Conservation (phyloP, 2,888 invertebrate genomes). For the Caenorhabditis angaria region DNA sequence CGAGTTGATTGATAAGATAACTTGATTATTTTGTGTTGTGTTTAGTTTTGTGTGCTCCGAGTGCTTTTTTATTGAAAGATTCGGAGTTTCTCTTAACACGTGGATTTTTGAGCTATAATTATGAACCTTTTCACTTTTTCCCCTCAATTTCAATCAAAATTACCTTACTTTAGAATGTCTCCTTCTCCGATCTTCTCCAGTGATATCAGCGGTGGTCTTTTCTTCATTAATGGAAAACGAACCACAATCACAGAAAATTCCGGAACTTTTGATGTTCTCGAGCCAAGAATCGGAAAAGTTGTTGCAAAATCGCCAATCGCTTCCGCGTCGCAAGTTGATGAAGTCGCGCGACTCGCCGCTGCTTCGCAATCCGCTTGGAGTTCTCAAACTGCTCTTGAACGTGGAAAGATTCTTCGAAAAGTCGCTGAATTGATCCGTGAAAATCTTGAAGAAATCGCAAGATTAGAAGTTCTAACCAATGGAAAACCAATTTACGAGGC, state of each 20-base stretch:
- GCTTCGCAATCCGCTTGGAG: constrained; percentile 44
- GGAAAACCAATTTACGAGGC: constrained; percentile 78
- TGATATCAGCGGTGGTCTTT: constrained; percentile 43
- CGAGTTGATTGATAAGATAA: too few species aligned
- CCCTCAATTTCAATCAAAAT: not conserved
- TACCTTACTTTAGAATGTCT: not conserved
- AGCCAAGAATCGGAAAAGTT: constrained; percentile 60
- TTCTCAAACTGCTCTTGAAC: constrained; percentile 51
- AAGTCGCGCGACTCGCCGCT: constrained; percentile 33
- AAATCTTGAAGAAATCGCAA: constrained; percentile 73
- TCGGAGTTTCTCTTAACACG: too few species aligned
- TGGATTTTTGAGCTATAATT: too few species aligned
- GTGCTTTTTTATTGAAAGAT: too few species aligned
- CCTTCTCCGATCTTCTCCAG: not conserved
- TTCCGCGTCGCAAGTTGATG: constrained; percentile 34
- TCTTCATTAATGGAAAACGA: constrained; percentile 52
- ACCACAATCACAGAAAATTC: constrained; percentile 28
- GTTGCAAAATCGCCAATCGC: constrained; percentile 48
- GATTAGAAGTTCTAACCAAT: constrained; percentile 74
- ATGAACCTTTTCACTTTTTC: not conserved
- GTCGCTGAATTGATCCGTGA: constrained; percentile 66
- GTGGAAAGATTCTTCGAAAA: constrained; percentile 60
- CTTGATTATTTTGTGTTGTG: too few species aligned
- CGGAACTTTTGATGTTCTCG: constrained; percentile 56
- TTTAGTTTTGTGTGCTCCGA: too few species aligned